These are phyloP conservation scores for Erythrolamprus reginae DNA, from an alignment of 2,113 vertebrate species.

Conservation along the genomic window DNA sequence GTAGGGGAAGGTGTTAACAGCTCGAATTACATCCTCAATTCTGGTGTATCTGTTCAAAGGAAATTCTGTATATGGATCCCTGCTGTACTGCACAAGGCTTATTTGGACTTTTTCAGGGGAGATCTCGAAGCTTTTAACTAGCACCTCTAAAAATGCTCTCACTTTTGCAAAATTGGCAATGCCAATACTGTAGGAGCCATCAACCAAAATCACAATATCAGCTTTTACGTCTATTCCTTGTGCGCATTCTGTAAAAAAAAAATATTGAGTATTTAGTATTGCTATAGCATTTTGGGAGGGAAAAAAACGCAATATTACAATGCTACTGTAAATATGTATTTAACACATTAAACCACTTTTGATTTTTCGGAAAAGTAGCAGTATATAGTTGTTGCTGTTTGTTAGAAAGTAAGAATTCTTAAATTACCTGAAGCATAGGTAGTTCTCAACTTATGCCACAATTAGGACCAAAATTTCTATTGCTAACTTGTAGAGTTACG, in stretches of 20 bases:
- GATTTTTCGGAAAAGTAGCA: neutral
- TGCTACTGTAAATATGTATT: neutral
- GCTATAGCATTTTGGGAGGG: neutral
- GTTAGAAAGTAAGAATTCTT: neutral
- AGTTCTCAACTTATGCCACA: neutral
- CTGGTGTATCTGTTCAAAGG: slow-evolving; percentile 84
- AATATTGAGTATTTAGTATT: neutral
- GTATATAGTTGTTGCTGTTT: neutral
- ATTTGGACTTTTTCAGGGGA: slow-evolving; percentile 89
- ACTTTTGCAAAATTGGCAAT: slow-evolving; percentile 96
- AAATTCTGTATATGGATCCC: slow-evolving; percentile 93
- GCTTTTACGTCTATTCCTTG: slow-evolving; percentile 92
- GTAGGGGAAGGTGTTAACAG: slow-evolving; percentile 91
- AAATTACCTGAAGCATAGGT: neutral
- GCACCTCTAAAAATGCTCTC: slow-evolving; percentile 89
- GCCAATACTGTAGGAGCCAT: slow-evolving; percentile 97
- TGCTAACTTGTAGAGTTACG: neutral
- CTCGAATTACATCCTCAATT: slow-evolving; percentile 82
- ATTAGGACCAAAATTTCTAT: neutral
- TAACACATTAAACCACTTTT: neutral
- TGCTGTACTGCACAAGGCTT: slow-evolving; percentile 96
- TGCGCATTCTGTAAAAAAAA: slow-evolving; percentile 81
- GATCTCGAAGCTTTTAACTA: slow-evolving; percentile 92
- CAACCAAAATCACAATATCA: slow-evolving; percentile 93
- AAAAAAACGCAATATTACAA: neutral